Conservation (phyloP, 2,888 invertebrate species). For the Macaria notata region DNA sequence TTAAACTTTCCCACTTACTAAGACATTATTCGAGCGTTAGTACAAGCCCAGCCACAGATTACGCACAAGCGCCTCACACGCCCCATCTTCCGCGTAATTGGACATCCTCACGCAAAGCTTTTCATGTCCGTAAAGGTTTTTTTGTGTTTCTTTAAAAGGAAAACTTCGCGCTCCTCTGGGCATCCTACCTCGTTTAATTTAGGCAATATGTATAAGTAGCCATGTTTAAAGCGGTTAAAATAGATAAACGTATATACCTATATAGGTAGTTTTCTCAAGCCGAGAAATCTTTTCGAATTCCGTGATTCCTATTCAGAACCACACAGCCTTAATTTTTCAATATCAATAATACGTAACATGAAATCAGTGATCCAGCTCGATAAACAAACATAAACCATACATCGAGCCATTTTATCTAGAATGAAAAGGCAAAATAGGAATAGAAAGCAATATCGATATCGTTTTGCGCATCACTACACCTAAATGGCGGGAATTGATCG, state of each 20-base stretch:
- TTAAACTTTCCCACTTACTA: no score
- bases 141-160: constrained; percentile 12
- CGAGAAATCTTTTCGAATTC: no score
- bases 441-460: constrained; percentile 14
- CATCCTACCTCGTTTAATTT: neutral
- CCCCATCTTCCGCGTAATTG: constrained; percentile 20
- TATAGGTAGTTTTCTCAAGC: no score
- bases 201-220: no score
- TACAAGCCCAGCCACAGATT: constrained; percentile 4
- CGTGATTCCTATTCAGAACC: no score
- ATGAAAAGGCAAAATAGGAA: constrained; percentile 5
- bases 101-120: constrained; percentile 8
- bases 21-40: no score
- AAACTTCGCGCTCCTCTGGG: neutral
- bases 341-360: no score
- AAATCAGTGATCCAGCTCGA: neutral
- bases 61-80: constrained; percentile 5
- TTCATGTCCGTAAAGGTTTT: constrained; percentile 4
- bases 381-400: constrained; percentile 4
- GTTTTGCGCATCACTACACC: constrained; percentile 19
- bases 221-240: no score
- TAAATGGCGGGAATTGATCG: constrained; percentile 31
- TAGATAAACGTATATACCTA: no score
- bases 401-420: neutral
- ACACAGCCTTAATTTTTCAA: no score